Evolutionary conservation across 2,888 invertebrate species (phyloP).

Genomic region (Parapristionchus giblindavisi): DNA sequence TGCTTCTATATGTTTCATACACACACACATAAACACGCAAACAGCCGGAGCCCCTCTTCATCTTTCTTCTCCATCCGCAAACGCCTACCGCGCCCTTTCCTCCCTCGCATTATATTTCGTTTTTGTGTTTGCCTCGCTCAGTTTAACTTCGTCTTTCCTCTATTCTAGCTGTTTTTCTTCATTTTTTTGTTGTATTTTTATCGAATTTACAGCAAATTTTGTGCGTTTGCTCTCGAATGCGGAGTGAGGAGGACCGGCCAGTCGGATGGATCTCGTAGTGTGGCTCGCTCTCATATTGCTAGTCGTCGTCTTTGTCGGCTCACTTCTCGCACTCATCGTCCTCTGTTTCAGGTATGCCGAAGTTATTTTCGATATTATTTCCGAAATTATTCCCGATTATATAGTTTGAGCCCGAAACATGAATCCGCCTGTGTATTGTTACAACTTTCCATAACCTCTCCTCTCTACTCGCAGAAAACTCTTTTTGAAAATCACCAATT

Average conservation of each 20-base stretch:
- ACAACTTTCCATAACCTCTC: too few relatives aligned
- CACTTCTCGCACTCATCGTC: constrained; percentile 77
- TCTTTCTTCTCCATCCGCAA: not conserved
- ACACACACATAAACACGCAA: too few relatives aligned
- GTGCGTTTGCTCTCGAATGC: constrained; percentile 18
- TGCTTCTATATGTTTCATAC: too few relatives aligned
- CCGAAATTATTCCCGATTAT: too few relatives aligned
- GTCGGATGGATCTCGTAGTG: constrained; percentile 78
- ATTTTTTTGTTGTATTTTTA: not conserved
- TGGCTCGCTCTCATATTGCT: constrained; percentile 78
- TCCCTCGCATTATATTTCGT: not conserved
- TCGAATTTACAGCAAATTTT: not conserved
- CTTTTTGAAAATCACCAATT: too few relatives aligned
- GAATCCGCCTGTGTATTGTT: too few relatives aligned
- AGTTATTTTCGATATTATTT: not conserved
- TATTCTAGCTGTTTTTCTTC: not conserved
- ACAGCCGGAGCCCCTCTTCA: too few relatives aligned
- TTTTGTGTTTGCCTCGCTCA: constrained; percentile 16
- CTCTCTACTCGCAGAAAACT: too few relatives aligned
- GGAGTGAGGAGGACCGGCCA: not conserved
- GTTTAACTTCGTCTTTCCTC: not conserved
- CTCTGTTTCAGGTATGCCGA: constrained; percentile 38
- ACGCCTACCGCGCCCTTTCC: not conserved
- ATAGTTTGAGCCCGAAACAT: too few relatives aligned
- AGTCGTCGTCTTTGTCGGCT: constrained; percentile 78